Conservation (phyloP, 2,113 vertebrate species). For the Siphamia tubifer region DNA sequence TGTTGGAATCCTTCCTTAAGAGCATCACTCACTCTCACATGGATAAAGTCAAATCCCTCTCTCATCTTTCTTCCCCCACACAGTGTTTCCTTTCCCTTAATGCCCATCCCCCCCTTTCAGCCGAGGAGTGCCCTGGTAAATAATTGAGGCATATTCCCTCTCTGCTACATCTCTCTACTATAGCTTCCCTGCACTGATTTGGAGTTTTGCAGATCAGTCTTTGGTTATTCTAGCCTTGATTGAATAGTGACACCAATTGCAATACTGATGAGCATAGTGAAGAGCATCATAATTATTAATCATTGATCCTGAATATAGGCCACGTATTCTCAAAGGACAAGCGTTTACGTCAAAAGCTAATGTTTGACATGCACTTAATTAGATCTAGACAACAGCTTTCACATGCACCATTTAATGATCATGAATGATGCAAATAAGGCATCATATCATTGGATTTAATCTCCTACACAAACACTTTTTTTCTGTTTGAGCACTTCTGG, state of each 20-base stretch:
- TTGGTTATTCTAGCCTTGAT: background rate
- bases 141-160: constrained; percentile 66
- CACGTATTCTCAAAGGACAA: background rate
- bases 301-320: background rate
- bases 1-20: constrained; percentile 4
- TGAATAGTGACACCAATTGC: background rate
- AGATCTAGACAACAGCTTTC: background rate
- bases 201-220: background rate
- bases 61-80: constrained; percentile 34
- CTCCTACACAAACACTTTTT: too few species aligned
- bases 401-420: background rate
- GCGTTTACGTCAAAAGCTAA: background rate
- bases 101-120: constrained; percentile 63
- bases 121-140: constrained; percentile 62
- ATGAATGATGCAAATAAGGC: constrained; percentile 2
- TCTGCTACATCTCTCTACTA: constrained; percentile 7
- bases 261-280: background rate
- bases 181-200: constrained; percentile 5
- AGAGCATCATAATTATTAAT: too few species aligned
- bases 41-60: constrained; percentile 37
- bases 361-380: background rate
- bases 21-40: constrained; percentile 13
- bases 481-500: too few species aligned
- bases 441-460: background rate
- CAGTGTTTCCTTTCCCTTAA: constrained; percentile 18